phyloP scores from a whole-genome alignment of 2,797 vertebrate species.

The Hypotaenidia okinawae region DNA sequence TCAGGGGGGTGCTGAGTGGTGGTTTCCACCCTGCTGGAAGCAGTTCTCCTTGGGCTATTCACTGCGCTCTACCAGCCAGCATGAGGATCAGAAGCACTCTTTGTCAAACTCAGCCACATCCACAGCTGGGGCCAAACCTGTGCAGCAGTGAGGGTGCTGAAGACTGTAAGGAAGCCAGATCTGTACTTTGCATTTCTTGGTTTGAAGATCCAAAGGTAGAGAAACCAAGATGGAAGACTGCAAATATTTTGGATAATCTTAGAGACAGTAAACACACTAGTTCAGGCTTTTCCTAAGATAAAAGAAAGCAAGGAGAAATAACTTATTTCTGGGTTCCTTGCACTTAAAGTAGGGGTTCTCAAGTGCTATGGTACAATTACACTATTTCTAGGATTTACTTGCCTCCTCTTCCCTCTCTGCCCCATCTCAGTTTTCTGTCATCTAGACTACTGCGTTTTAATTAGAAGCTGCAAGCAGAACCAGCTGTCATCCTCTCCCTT shows the following conservation, averaged over 20 bases:
- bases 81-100: background rate
- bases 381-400: background rate
- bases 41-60: background rate
- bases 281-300: background rate
- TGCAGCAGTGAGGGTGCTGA: background rate
- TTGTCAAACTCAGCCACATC: fast-evolving
- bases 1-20: background rate
- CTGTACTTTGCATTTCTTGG: background rate
- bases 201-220: background rate
- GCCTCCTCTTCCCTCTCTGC: background rate
- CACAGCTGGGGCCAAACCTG: background rate
- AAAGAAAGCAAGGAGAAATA: background rate
- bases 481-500: background rate
- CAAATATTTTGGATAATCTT: background rate
- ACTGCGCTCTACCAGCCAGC: background rate
- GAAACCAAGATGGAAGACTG: background rate
- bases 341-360: background rate
- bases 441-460: conserved; percentile 11
- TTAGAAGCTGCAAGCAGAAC: conserved; percentile 16
- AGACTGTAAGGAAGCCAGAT: background rate
- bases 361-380: background rate
- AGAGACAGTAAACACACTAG: background rate
- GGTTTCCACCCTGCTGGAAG: background rate
- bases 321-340: background rate
- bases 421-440: background rate